A percentile compares a stretch with the other conserved stretches of the same genome.
Conservation (phyloP, 2,797 vertebrate genomes). For the Manis crassicaudata region DNA sequence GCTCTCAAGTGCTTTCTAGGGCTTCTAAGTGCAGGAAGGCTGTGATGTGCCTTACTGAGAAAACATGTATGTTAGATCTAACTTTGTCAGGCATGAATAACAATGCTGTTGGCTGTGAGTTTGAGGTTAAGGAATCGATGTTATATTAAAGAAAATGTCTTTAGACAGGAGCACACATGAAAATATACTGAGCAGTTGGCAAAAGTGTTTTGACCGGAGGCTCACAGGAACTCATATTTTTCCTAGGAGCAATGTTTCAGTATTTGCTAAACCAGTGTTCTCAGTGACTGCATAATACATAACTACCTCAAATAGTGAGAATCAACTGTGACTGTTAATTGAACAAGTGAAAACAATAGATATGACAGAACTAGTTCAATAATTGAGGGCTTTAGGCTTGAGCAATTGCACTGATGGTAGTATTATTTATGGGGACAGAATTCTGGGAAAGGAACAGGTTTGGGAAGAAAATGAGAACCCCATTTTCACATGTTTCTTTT, state of each 20-base stretch:
- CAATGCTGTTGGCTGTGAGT: neutral
- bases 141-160: neutral
- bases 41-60: neutral
- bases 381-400: neutral
- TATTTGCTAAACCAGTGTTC: neutral
- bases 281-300: neutral
- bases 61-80: neutral
- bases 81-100: neutral
- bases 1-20: neutral
- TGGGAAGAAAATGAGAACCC: neutral
- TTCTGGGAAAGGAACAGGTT: neutral
- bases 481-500: constrained; percentile 39
- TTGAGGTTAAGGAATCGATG: neutral
- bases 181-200: neutral
- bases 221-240: neutral
- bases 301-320: neutral
- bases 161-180: constrained; percentile 11
- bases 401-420: neutral
- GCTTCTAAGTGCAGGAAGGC: neutral
- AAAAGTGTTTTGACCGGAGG: neutral
- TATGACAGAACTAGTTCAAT: neutral
- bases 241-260: neutral
- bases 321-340: neutral
- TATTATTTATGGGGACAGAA: neutral
- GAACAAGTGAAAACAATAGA: neutral